Evolutionary conservation across 2,113 vertebrate species (phyloP).

Genomic region (Gnathonemus longibarbis): DNA sequence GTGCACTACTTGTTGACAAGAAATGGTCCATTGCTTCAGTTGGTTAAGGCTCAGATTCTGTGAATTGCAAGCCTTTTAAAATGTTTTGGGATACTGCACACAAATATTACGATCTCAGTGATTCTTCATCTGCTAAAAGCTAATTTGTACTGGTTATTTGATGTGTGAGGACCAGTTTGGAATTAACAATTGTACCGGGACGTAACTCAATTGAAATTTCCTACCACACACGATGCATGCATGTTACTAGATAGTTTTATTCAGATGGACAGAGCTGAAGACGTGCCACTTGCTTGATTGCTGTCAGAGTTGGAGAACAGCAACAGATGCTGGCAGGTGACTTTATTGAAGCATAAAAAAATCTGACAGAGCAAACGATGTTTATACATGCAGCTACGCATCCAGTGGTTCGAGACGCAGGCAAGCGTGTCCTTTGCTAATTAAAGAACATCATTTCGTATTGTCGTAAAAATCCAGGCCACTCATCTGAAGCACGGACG

Average conservation of each 20-base stretch:
- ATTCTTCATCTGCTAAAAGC: conserved; percentile 60
- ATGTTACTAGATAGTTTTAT: neutral
- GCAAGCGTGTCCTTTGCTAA: conserved; percentile 30
- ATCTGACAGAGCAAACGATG: conserved; percentile 14
- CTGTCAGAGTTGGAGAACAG: neutral
- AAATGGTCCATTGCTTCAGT: neutral
- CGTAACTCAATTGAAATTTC: conserved; percentile 49
- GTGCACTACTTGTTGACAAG: neutral
- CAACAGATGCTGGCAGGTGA: conserved; percentile 17
- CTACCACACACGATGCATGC: conserved; percentile 17
- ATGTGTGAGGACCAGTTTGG: conserved; percentile 65
- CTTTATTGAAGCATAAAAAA: conserved; percentile 21
- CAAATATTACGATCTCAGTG: conserved; percentile 28
- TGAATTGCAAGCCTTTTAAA: conserved; percentile 4
- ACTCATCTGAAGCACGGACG: conserved; percentile 34
- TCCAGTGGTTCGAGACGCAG: conserved; percentile 39
- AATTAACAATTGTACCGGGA: conserved; percentile 55
- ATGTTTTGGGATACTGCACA: neutral
- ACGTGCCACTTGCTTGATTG: neutral
- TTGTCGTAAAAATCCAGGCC: conserved; percentile 29
- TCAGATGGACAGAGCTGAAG: neutral
- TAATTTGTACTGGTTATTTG: conserved; percentile 64
- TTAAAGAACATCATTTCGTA: conserved; percentile 37
- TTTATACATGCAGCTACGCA: conserved; percentile 36
- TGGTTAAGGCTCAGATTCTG: neutral